Evolutionary conservation across 2,888 invertebrate genomes (phyloP), one percentile per base, ranked within the genome.

Genomic region (Drosophila leonis): DNA sequence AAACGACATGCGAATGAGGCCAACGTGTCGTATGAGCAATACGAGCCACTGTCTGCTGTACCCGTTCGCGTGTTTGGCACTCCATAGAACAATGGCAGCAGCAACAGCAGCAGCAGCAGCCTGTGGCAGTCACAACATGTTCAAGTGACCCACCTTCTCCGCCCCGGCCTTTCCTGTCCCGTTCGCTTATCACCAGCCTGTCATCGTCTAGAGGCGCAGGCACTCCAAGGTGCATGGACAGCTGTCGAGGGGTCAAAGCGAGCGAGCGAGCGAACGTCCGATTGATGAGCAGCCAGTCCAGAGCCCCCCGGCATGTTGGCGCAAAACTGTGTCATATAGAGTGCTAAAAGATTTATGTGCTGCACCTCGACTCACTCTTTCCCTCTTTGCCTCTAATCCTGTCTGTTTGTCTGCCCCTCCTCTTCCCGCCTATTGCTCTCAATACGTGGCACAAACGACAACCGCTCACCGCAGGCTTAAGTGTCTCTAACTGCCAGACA

Each of bases 301-400:
- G 37, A 41, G 35, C 62, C 59, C 51, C 49, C 35, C 64, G 52
- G 24, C 52, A 56, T 51, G 65, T 59, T 65, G 15, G 31, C 37
- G 9, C 6, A 37, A 90, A 90, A 90, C 78, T 90, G 74, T 91
- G 90, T 91, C 91, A 91, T 83, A 88, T 84, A 83, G 82, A 89
- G 89, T 83, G 80, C 83, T 89, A 80, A 81, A 83, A 84, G 89
- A 85, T 89, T 88, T 89, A 88, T 87, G 78, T 68, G 56, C 75
- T 62, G 75, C 66, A 65, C 82, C 74, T 77, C 74, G 63, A 61
- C 54, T 56, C 54, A 9, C 54, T 24, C 24, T 59, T 6, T 6
- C n/a, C 9, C 54, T 27, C n/a, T 56, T 18, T 49, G 46, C 59
- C 56, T 63, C 75, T 64, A 55, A 60, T 75, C 51, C 61, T 78